These are phyloP conservation scores for Phengaris alcon DNA, from an alignment of 2,888 invertebrate species.

Conservation along the genomic window DNA sequence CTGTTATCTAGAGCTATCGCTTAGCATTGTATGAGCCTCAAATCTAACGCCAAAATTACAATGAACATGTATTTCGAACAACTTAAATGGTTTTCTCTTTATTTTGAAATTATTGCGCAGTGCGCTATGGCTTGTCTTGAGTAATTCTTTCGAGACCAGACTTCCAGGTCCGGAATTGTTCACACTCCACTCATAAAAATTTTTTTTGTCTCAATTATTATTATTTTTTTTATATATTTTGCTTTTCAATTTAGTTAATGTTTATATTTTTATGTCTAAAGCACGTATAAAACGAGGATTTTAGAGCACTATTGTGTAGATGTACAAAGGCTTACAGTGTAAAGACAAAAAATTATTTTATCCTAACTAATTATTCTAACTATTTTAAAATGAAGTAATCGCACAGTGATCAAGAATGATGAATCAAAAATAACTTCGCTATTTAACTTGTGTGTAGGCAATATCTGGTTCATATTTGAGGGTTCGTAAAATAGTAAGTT, in stretches of 20 bases:
- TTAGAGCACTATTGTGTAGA: constrained; percentile 1
- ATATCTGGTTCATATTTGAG: neutral
- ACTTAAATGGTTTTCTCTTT: constrained; percentile 14
- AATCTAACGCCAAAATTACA: constrained; percentile 17
- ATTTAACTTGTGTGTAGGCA: neutral
- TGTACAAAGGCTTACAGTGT: constrained; percentile 1
- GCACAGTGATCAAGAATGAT: neutral
- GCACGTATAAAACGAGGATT: neutral
- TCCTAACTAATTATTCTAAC: neutral
- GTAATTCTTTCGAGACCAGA: constrained; percentile 19
- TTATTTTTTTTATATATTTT: neutral
- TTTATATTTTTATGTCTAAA: neutral
- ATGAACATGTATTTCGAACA: neutral
- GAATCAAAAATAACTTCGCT: neutral
- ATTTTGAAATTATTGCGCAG: constrained; percentile 17
- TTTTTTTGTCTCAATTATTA: neutral
- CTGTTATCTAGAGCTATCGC: constrained; percentile 14
- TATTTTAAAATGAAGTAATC: neutral
- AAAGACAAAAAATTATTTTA: neutral
- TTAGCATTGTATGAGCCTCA: neutral
- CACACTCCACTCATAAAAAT: constrained; percentile 6
- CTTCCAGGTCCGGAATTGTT: constrained; percentile 5
- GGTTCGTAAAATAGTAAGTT: no score
- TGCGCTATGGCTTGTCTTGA: constrained; percentile 12
- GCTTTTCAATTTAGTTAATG: constrained; percentile 4